Evolutionary conservation across 2,797 vertebrate genomes (phyloP).

Genomic region (Malacoraja senta): DNA sequence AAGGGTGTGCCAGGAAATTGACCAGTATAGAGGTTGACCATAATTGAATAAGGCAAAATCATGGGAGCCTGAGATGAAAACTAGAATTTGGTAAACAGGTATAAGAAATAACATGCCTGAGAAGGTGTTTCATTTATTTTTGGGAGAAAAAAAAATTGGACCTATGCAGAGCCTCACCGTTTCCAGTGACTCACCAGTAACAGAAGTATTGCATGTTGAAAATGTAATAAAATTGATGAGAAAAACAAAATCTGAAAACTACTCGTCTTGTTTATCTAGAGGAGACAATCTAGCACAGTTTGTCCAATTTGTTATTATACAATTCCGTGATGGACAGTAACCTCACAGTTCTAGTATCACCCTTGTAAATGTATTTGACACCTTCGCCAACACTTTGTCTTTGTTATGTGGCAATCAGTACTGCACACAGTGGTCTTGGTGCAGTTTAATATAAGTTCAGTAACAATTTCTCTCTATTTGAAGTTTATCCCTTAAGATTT

Average conservation of each 20-base stretch:
- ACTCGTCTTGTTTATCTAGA: too few relatives aligned
- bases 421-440: not conserved
- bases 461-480: not conserved
- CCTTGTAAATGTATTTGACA: not conserved
- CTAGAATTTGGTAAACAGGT: not conserved
- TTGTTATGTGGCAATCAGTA: not conserved
- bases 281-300: too few relatives aligned
- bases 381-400: not conserved
- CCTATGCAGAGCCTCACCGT: too few relatives aligned
- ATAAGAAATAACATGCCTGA: not conserved
- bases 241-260: too few relatives aligned
- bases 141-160: too few relatives aligned
- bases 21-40: too few relatives aligned
- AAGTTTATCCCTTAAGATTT: not conserved
- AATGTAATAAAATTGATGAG: too few relatives aligned
- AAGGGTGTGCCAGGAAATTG: not conserved
- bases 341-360: not conserved
- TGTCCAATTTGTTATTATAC: too few relatives aligned
- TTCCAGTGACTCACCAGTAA: too few relatives aligned
- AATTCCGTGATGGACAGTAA: not conserved
- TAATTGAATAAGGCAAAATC: not conserved
- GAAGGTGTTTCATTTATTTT: not conserved
- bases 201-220: too few relatives aligned
- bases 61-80: not conserved
- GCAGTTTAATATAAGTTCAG: not conserved